Base-by-base conservation (phyloP, 2,888 invertebrate species). In the Carcina quercana region DNA sequence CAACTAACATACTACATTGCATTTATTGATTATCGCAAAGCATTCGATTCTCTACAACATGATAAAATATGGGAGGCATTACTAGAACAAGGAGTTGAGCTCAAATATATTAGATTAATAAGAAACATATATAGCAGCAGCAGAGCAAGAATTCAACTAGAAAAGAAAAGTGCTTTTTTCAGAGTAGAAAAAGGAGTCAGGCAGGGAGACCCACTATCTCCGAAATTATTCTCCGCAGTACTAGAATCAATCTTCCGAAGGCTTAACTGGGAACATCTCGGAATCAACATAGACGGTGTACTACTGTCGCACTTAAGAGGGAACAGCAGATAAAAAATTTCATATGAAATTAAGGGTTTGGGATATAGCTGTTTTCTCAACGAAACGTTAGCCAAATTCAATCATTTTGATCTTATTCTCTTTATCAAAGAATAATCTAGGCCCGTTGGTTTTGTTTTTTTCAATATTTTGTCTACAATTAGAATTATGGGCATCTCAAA, bases 121-220 rank as follows among this genome's bases (percentile, higher is more conserved):
- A 13, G 12, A 21, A 30, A 22, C 5, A 13, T 35, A 6, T 32
- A 35, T 15, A 12, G 17, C 5, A 17, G 30, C 2, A 35, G 30
- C 11, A 31, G 13, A 28, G 26, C 22, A 3, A 37, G n/a, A 35
- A 24, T 42, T 14, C 36, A 34, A 28, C 30, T 38, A 24, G 41
- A 37, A 30, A 17, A 8, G 7, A 17, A 13, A 19, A 40, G 44
- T 5, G 31, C 35, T 14, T 11, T 8, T 2, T 40, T 43, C 19
- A 11, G 30, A 8, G 37, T 43, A 17, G 22, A 34, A 30, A 35
- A 28, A 36, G 42, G 40, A 0, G 43, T 45, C 3, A 47, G 29
- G 31, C 38, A 37, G 26, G 37, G 39, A 10, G 39, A 39, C 24
- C 34, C 39, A n/a, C 28, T 39, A 2, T 42, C 38, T 2, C 38